A percentile compares a stretch with the other conserved stretches of the same genome.
Conservation (phyloP, 2,888 invertebrate genomes). For the Schizaphis graminum region DNA sequence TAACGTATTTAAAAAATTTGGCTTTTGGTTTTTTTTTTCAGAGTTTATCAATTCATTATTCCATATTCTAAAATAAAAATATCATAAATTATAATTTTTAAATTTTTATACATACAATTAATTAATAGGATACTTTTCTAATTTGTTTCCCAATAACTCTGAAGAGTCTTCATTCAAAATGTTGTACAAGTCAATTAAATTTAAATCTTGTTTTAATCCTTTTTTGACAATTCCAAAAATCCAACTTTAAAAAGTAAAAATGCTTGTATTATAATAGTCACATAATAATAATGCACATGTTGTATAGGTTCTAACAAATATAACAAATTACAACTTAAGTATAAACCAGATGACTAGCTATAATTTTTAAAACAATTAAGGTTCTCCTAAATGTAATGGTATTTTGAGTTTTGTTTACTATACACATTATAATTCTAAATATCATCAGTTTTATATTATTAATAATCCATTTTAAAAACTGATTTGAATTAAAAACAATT, state of each 20-base stretch:
- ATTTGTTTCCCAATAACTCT: conserved; percentile 76
- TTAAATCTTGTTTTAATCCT: conserved; percentile 81
- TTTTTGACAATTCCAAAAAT: conserved; percentile 82
- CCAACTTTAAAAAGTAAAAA: conserved; percentile 73
- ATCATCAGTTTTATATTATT: no score
- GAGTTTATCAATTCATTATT: conserved; percentile 75
- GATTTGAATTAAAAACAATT: no score
- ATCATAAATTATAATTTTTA: neutral
- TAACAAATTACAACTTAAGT: no score
- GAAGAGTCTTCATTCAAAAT: conserved; percentile 80
- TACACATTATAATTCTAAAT: no score
- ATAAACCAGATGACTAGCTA: no score
- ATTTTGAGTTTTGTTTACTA: no score
- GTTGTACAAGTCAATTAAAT: conserved; percentile 81
- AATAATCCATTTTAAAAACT: no score
- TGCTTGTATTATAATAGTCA: neutral
- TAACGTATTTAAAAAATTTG: conserved; percentile 77
- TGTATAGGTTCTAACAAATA: no score
- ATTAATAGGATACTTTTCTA: conserved; percentile 76
- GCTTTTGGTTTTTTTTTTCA: conserved; percentile 72
- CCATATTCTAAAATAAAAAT: conserved; percentile 73
- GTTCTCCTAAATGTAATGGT: no score
- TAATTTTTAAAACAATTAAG: no score
- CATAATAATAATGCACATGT: no score
- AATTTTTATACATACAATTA: no score